phyloP scores from a whole-genome alignment of 2,888 invertebrate species.

The Escarpia spicata region DNA sequence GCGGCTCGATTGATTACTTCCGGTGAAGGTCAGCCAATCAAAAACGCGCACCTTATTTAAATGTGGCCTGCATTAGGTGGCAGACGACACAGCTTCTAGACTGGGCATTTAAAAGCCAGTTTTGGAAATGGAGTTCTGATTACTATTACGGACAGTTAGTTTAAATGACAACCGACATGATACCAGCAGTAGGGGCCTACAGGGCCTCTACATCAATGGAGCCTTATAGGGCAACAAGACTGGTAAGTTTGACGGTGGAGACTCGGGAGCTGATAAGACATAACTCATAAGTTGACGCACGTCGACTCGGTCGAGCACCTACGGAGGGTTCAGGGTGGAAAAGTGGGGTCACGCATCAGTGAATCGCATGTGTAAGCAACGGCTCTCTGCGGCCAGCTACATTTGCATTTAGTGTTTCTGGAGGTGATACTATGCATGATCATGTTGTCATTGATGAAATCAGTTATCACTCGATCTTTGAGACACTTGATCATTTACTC shows the following conservation, averaged over 20 bases:
- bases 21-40: conserved; percentile 17
- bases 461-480: too few relatives aligned
- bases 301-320: background rate
- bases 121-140: conserved; percentile 11
- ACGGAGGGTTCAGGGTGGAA: background rate
- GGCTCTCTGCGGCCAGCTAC: background rate
- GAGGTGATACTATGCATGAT: background rate
- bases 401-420: background rate
- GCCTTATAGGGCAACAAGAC: conserved; percentile 22
- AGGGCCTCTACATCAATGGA: conserved; percentile 13
- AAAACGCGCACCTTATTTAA: conserved; percentile 13
- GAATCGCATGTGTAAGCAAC: background rate
- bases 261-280: background rate
- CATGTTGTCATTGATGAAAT: background rate
- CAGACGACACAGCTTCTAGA: background rate
- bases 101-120: conserved; percentile 7
- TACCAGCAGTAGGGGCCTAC: background rate
- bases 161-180: background rate
- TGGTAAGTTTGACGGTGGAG: background rate
- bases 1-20: background rate
- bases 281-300: background rate
- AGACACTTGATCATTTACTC: too few relatives aligned
- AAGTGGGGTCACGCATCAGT: conserved; percentile 4
- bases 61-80: background rate
- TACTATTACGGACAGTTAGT: background rate